Conservation (phyloP, 2,113 vertebrate genomes). For the Dendrocopos noguchii region DNA sequence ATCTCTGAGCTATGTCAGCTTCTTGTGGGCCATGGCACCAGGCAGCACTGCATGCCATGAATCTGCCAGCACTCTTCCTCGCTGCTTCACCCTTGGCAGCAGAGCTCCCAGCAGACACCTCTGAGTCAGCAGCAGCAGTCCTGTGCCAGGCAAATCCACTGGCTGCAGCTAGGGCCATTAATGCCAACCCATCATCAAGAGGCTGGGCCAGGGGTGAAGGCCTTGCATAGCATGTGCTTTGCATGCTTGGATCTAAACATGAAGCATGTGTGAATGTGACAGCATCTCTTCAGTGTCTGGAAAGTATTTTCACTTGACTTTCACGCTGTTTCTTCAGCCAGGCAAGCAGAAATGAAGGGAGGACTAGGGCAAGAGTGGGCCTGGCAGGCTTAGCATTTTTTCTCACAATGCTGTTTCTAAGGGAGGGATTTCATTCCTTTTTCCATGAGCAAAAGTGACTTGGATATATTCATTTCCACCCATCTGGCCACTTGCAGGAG, state of each 20-base stretch:
- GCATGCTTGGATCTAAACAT: constrained; percentile 17
- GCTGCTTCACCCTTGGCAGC: neutral
- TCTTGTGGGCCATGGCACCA: neutral
- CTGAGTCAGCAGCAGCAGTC: neutral
- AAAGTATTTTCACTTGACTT: constrained; percentile 44
- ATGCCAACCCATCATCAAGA: neutral
- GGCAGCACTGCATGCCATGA: fast-evolving
- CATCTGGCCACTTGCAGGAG: neutral
- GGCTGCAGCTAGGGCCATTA: neutral
- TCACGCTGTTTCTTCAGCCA: constrained; percentile 15
- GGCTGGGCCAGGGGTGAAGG: neutral
- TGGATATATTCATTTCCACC: neutral
- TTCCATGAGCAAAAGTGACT: constrained; percentile 18
- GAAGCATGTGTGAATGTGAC: neutral
- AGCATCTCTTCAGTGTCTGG: neutral
- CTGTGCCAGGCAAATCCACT: neutral
- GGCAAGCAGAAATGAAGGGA: constrained; percentile 16
- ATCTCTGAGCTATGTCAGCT: neutral
- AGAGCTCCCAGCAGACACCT: neutral
- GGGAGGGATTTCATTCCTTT: neutral
- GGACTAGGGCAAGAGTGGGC: constrained; percentile 3
- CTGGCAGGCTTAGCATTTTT: neutral
- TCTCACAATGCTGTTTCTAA: constrained; percentile 35
- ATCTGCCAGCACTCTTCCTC: neutral
- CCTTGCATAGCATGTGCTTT: neutral